Percentiles rank a stretch among this genome's conserved stretches.
Conservation (phyloP, 1,140 invertebrate species). For the Drosophila mayri region DNA sequence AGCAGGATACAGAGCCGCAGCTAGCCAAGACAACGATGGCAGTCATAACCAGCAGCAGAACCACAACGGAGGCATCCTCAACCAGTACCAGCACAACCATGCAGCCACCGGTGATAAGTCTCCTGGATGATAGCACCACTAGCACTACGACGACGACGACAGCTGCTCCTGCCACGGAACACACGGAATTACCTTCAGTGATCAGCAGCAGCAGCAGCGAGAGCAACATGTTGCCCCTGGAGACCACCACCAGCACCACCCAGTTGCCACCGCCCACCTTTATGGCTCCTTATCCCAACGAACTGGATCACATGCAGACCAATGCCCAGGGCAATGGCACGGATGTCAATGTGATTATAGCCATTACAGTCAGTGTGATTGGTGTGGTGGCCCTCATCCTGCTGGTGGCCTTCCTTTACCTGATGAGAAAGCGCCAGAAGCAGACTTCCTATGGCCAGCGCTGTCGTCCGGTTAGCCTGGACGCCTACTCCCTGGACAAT, state of each 20-base stretch:
- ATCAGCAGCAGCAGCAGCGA: slow-evolving; percentile 24
- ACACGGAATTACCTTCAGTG: slow-evolving; percentile 3
- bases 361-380: slow-evolving; percentile 86
- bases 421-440: slow-evolving; percentile 90
- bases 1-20: slow-evolving; percentile 36
- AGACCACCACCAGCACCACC: slow-evolving; percentile 10
- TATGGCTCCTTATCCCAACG: slow-evolving; percentile 39
- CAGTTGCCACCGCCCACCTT: slow-evolving; percentile 24
- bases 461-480: slow-evolving; percentile 93
- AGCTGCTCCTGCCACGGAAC: slow-evolving; percentile 16
- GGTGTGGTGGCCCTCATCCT: slow-evolving; percentile 87
- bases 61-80: slow-evolving; percentile 12
- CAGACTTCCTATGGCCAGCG: slow-evolving; percentile 91
- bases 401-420: slow-evolving; percentile 88
- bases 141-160: slow-evolving; percentile 34
- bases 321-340: slow-evolving; percentile 60
- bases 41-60: slow-evolving; percentile 24
- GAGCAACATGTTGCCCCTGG: slow-evolving; percentile 25
- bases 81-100: slow-evolving; percentile 36
- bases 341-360: slow-evolving; percentile 85
- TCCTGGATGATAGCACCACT: slow-evolving; percentile 65
- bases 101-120: slow-evolving; percentile 60
- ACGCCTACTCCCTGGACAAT: slow-evolving; percentile 95
- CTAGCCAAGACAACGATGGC: slow-evolving; percentile 57
- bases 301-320: slow-evolving; percentile 59